These are phyloP conservation scores for Temnothorax nylanderi DNA, from an alignment of 1,140 invertebrate genomes.

Conservation along the genomic window DNA sequence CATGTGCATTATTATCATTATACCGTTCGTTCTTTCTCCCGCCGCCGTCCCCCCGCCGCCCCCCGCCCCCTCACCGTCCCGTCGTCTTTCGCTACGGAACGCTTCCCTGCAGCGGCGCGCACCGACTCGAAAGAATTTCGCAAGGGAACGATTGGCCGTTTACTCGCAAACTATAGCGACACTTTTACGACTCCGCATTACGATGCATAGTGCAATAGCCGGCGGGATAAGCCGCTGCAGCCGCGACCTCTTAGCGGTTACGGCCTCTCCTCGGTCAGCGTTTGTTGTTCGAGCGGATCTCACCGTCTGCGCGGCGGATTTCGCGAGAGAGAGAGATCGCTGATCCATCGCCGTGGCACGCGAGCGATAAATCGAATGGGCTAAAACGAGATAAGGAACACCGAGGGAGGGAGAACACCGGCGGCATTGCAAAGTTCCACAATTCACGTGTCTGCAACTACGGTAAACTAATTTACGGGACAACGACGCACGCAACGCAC, in stretches of 20 bases:
- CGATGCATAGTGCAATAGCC: slow-evolving; percentile 41
- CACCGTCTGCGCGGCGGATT: not conserved
- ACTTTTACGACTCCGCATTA: slow-evolving; percentile 59
- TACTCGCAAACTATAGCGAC: slow-evolving; percentile 31
- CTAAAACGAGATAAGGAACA: slow-evolving; percentile 25
- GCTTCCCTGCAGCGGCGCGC: slow-evolving; percentile 4
- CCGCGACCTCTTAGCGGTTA: slow-evolving; percentile 37
- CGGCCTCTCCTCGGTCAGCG: not conserved
- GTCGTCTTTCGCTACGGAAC: not conserved
- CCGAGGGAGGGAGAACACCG: not conserved
- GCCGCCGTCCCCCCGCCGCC: not conserved
- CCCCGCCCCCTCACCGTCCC: not conserved
- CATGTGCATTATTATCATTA: slow-evolving; percentile 64
- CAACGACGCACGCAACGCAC: not conserved
- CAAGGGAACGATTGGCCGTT: slow-evolving; percentile 67
- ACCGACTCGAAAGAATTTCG: slow-evolving; percentile 41
- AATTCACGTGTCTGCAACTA: not conserved
- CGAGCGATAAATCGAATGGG: slow-evolving; percentile 39
- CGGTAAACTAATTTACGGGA: slow-evolving; percentile 22
- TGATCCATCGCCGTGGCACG: slow-evolving; percentile 20
- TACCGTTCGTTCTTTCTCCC: slow-evolving; percentile 40
- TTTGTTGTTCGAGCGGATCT: not conserved
- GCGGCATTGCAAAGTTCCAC: slow-evolving; percentile 1
- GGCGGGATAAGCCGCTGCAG: slow-evolving; percentile 22
- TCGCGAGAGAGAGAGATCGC: not conserved